Evolutionary conservation across 2,797 vertebrate genomes (phyloP).

Genomic region (Paguma larvata): DNA sequence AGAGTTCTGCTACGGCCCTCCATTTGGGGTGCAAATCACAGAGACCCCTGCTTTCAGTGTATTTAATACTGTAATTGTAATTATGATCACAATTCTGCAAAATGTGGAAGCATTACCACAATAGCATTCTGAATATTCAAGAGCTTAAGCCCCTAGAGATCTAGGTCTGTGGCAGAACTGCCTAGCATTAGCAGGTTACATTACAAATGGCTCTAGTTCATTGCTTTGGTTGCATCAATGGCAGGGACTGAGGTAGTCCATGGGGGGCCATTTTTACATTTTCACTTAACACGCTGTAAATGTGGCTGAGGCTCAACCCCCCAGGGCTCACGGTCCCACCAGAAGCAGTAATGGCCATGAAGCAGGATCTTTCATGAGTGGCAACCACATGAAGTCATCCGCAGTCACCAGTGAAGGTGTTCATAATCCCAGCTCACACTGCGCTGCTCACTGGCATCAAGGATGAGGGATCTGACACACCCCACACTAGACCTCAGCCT

Average conservation of each 20-base stretch:
- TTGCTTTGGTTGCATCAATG: not conserved
- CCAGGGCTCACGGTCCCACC: not conserved
- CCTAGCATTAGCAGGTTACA: not conserved
- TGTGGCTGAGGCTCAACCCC: not conserved
- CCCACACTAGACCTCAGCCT: not conserved
- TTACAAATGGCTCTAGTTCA: too few relatives aligned
- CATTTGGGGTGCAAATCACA: not conserved
- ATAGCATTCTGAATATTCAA: not conserved
- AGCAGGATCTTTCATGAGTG: not conserved
- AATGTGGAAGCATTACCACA: not conserved
- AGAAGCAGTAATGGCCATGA: not conserved
- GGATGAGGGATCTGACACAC: accelerated
- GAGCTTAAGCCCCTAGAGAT: too few relatives aligned
- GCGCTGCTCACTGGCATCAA: not conserved
- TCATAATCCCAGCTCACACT: not conserved
- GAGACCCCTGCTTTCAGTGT: not conserved
- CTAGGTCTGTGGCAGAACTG: not conserved
- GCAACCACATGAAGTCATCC: not conserved
- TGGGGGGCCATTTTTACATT: not conserved
- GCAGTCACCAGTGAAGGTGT: not conserved
- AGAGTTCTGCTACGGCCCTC: not conserved
- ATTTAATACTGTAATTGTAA: not conserved
- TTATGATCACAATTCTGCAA: not conserved
- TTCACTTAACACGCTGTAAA: not conserved
- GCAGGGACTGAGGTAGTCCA: not conserved